Evolutionary conservation across 2,797 vertebrate genomes (phyloP).

Genomic region (Xyrichtys novacula): DNA sequence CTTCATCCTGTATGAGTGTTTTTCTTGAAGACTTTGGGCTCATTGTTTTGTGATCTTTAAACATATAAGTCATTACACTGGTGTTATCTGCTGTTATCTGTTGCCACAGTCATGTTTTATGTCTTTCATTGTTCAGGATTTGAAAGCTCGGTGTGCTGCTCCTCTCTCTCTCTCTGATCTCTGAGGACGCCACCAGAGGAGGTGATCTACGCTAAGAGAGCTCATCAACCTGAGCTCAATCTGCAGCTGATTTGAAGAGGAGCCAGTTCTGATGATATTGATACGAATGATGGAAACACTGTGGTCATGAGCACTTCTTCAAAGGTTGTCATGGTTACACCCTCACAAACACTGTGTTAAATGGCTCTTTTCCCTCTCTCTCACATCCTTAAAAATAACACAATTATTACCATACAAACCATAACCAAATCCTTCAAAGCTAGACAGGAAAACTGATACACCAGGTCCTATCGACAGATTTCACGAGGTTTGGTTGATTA

Average conservation of each 20-base stretch:
- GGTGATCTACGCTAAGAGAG: background rate
- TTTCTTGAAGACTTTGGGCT: too few relatives aligned
- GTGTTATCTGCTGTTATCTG: too few relatives aligned
- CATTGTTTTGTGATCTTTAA: too few relatives aligned
- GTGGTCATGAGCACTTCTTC: slow-evolving; percentile 15
- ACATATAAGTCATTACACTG: too few relatives aligned
- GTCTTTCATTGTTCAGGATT: background rate
- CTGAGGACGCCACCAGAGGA: background rate
- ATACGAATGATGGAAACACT: background rate
- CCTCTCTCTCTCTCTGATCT: slow-evolving; percentile 4
- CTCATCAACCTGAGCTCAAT: slow-evolving; percentile 10
- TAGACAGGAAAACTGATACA: too few relatives aligned
- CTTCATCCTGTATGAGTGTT: too few relatives aligned
- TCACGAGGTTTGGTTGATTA: too few relatives aligned
- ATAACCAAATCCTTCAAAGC: background rate
- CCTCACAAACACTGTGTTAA: slow-evolving; percentile 19
- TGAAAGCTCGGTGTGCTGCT: background rate
- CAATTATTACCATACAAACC: slow-evolving; percentile 14
- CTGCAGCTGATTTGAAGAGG: slow-evolving; percentile 36
- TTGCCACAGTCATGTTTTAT: too few relatives aligned
- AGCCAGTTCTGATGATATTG: slow-evolving; percentile 19
- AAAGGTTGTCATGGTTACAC: slow-evolving; percentile 41
- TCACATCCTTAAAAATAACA: background rate
- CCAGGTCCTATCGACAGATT: too few relatives aligned
- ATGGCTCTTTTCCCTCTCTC: background rate